Conservation (phyloP, 2,797 vertebrate genomes). For the Mus caroli region DNA sequence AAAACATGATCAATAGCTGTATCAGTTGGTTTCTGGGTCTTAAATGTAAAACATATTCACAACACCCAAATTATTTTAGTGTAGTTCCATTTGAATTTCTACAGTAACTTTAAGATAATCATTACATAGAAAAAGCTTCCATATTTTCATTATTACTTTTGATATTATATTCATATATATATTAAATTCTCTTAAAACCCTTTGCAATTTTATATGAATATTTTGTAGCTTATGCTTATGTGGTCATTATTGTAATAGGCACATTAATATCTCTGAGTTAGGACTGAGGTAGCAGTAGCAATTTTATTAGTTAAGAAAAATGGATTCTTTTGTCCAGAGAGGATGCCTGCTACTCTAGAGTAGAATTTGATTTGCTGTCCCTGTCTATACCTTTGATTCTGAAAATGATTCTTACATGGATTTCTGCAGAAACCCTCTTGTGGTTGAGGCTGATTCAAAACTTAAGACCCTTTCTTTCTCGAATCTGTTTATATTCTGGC, state of each 20-base stretch:
- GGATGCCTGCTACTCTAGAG: background rate
- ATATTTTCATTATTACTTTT: background rate
- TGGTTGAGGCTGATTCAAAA: background rate
- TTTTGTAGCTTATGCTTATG: constrained; percentile 41
- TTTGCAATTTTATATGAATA: constrained; percentile 28
- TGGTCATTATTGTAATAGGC: background rate
- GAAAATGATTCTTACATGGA: background rate
- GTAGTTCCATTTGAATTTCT: constrained; percentile 11
- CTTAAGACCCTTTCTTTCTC: background rate
- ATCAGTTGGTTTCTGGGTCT: constrained; percentile 20
- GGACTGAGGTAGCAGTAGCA: background rate
- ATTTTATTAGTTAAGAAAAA: background rate
- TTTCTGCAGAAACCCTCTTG: background rate
- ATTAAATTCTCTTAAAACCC: background rate
- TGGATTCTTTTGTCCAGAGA: background rate
- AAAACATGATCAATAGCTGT: background rate
- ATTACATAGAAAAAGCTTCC: background rate
- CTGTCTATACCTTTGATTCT: background rate
- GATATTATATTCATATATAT: background rate
- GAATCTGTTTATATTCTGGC: background rate
- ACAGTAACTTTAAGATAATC: background rate
- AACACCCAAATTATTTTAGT: constrained; percentile 50
- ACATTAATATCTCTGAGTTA: background rate
- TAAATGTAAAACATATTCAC: constrained; percentile 49
- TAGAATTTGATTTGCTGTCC: background rate